Evolutionary conservation across 2,113 vertebrate genomes (phyloP), one percentile per base, ranked within the genome.

Genomic region (Speoplatyrhinus poulsoni): DNA sequence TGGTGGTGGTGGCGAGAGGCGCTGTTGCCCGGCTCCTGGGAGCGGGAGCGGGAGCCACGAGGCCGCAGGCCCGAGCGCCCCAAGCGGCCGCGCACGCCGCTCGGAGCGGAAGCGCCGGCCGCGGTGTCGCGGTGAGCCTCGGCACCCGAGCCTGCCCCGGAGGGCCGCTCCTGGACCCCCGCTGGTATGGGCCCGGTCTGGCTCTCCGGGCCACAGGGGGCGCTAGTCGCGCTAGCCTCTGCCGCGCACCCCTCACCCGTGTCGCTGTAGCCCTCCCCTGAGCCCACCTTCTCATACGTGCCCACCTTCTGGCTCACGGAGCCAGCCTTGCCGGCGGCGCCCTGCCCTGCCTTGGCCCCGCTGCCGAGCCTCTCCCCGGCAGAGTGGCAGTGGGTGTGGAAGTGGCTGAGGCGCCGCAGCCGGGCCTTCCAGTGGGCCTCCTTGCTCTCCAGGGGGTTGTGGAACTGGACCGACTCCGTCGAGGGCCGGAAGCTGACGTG

Each of bases 401-500:
- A 98, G 91, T 96, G 96, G 89, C 98, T 88, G 16, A 99, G 94
- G 60, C 96, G 96, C 63, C 96, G 95, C 54, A 99, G 94, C 87
- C 96, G 91, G 82, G 91, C 93, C 90, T 94, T 99, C 98, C 98
- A 99, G 72, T 95, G 94, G 7, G 96, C 95, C 88, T 99, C 98
- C 91, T 97, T 99, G 82, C 85, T 96, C 83, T 99, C 98, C 70
- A 98, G 90, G 69, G 96, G 97, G 84, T 96, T 99, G 88, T 97
- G 96, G 90, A 99, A 99, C 63, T 96, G 98, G 82, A 99, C 94
- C 0, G 96, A 98, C 78, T 99, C 98, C 19, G 97, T 99, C 67
- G 96, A 96, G 60, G 98, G 98, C 12, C 95, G 95, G 88, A 99
- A 99, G 81, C 95, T 97, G 83, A 99, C 98, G 56, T 98, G 96